Conservation (phyloP, 2,797 vertebrate genomes). For the Tokudaia tokunoshimensis region DNA sequence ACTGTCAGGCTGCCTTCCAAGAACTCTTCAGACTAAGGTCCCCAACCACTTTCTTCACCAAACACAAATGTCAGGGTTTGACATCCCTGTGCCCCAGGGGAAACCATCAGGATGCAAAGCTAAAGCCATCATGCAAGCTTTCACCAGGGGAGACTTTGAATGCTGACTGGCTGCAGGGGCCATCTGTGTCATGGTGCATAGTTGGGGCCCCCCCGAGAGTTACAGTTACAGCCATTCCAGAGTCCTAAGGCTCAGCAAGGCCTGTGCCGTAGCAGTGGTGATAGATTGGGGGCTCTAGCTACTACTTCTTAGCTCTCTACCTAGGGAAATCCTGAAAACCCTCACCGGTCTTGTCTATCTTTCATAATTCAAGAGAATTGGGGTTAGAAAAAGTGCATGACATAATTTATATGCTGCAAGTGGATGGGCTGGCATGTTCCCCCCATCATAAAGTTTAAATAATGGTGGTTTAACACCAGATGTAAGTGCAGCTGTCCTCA, state of each 20-base stretch:
- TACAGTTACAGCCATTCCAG: neutral
- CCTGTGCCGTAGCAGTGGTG: rapidly evolving
- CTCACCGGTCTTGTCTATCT: conserved; percentile 91
- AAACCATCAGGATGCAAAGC: neutral
- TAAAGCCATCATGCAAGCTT: conserved; percentile 70
- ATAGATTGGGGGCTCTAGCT: neutral
- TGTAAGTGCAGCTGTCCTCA: conserved; percentile 89
- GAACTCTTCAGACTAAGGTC: neutral
- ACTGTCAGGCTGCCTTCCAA: neutral
- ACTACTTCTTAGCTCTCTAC: conserved; percentile 84
- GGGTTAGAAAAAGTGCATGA: conserved; percentile 95
- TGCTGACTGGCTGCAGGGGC: neutral
- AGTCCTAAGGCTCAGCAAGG: neutral
- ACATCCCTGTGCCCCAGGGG: neutral
- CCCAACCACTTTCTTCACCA: neutral
- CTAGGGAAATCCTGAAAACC: conserved; percentile 93
- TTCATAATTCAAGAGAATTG: conserved; percentile 95
- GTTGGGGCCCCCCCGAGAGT: neutral
- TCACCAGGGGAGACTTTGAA: conserved; percentile 55
- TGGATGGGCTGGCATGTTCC: conserved; percentile 87
- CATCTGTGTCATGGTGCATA: neutral
- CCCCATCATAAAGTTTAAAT: conserved; percentile 93
- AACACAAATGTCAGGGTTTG: neutral
- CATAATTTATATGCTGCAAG: conserved; percentile 90
- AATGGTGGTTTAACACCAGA: conserved; percentile 88